Evolutionary conservation across 2,113 vertebrate genomes (phyloP), one percentile per base, ranked within the genome.

Genomic region (Caranx melampygus): DNA sequence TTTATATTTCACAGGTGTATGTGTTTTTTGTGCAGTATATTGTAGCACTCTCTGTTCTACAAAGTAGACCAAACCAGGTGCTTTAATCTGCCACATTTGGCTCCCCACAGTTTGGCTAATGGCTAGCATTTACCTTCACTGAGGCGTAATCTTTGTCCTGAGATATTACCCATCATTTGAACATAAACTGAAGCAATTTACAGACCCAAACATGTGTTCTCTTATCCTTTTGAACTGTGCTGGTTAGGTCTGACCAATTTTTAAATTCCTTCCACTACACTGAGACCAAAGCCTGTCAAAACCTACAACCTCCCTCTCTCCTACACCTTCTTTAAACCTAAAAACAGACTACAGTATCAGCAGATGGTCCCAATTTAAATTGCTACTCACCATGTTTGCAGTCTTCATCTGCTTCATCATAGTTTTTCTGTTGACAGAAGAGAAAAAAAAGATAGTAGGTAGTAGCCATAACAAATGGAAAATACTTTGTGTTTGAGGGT

Each of bases 381-480:
- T 54, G 5, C 44, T 2, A 89, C 97, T 96, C 94, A 99, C 98
- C 97, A 92, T 97, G 96, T 94, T 96, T 98, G 95, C 97, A 98
- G 93, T 99, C 98, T 95, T 99, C 97, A 95, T 99, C 97, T 91
- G 98, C 98, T 95, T 98, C 97, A 91, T 98, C 97, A 92, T 99
- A 99, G 90, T 99, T 97, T 96, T 98, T 99, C 98, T 99, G 95
- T 89, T 94, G 93, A 86, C 21, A 92, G 80, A 86, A 91, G 88
- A 80, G 91, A 47, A 81, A 74, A 84, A 34, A 57, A 63, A 47
- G 58, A 14, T 62, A 44, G 42, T 74, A 70, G 18, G 9, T 33
- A 6, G 54, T 5, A 12, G 51, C 54, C 31, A 71, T 64, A 52
- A 83, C 37, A 89, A 81, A 85, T 42, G 31, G 34, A 21, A 85